These are phyloP conservation scores for Malacoctenus gilli DNA, from an alignment of 2,797 vertebrate species.

Conservation along the genomic window DNA sequence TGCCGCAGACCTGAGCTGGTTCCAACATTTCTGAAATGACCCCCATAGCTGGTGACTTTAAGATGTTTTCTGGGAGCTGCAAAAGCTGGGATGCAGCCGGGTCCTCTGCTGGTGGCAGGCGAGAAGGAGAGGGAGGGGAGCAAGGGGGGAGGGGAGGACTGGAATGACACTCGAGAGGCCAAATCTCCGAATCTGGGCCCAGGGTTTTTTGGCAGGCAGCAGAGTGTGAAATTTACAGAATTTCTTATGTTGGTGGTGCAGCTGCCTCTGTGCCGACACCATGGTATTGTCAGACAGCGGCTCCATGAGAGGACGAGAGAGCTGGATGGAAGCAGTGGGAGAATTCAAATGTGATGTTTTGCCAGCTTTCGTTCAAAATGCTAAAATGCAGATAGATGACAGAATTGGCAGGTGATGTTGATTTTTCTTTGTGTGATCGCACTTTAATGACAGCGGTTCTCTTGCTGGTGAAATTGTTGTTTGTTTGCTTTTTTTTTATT, in stretches of 20 bases:
- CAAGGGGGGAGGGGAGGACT: conserved; percentile 22
- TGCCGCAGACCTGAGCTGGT: conserved; percentile 77
- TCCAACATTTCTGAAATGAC: conserved; percentile 87
- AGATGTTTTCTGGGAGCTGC: conserved; percentile 62
- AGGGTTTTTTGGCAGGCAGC: conserved; percentile 85
- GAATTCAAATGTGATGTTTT: conserved; percentile 78
- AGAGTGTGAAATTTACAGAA: conserved; percentile 90
- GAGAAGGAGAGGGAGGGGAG: conserved; percentile 8
- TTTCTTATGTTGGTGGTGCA: conserved; percentile 85
- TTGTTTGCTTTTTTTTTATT: too few species aligned
- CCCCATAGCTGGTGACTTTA: conserved; percentile 79
- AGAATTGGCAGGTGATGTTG: conserved; percentile 37
- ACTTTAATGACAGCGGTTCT: conserved; percentile 28
- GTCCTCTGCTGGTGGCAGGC: conserved; percentile 65
- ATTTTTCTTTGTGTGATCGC: conserved; percentile 43
- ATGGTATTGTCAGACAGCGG: conserved; percentile 66
- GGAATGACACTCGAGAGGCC: conserved; percentile 81
- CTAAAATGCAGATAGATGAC: conserved; percentile 46
- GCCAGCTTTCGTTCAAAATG: conserved; percentile 51
- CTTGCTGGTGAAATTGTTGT: conserved; percentile 9
- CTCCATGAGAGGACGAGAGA: conserved; percentile 41
- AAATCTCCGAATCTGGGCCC: conserved; percentile 86
- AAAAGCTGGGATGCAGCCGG: conserved; percentile 61
- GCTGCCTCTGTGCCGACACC: conserved; percentile 83
- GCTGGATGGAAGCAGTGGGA: conserved; percentile 42